A percentile compares a stretch with the other conserved stretches of the same genome.
Evolutionary conservation across 2,888 invertebrate genomes (phyloP).

Genomic region (Zygaena filipendulae): DNA sequence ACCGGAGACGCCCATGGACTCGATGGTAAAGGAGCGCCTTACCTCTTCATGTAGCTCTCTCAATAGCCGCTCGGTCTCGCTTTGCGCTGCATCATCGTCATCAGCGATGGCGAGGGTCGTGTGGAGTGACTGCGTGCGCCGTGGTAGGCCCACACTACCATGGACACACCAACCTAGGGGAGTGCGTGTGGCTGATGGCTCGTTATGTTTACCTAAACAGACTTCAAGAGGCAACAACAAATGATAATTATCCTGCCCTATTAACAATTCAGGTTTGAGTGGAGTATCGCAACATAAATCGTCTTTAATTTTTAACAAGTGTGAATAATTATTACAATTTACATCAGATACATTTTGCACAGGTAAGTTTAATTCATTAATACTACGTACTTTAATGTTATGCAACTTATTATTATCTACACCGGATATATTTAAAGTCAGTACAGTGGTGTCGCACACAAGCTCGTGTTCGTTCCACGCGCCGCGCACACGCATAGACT

Average conservation of each 20-base stretch:
- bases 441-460: slow-evolving; percentile 5
- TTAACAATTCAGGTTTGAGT: slow-evolving; percentile 20
- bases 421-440: no score
- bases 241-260: slow-evolving; percentile 23
- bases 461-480: no score
- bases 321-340: slow-evolving; percentile 7
- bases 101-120: no score
- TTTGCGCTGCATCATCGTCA: background rate
- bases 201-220: slow-evolving; percentile 11
- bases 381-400: slow-evolving; percentile 13
- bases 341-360: slow-evolving; percentile 13
- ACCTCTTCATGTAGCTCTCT: no score
- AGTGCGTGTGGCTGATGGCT: slow-evolving; percentile 17
- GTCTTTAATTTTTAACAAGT: slow-evolving; percentile 8
- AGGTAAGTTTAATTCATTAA: slow-evolving; percentile 18
- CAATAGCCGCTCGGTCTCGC: no score
- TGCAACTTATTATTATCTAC: no score
- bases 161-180: slow-evolving; percentile 19
- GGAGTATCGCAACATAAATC: slow-evolving; percentile 1
- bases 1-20: slow-evolving; percentile 1
- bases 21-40: no score
- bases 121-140: background rate
- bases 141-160: slow-evolving; percentile 6
- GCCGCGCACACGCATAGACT: slow-evolving; percentile 17
- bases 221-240: slow-evolving; percentile 18